These are phyloP conservation scores for Ochropacha duplaris DNA, from an alignment of 2,888 invertebrate genomes.

Conservation along the genomic window DNA sequence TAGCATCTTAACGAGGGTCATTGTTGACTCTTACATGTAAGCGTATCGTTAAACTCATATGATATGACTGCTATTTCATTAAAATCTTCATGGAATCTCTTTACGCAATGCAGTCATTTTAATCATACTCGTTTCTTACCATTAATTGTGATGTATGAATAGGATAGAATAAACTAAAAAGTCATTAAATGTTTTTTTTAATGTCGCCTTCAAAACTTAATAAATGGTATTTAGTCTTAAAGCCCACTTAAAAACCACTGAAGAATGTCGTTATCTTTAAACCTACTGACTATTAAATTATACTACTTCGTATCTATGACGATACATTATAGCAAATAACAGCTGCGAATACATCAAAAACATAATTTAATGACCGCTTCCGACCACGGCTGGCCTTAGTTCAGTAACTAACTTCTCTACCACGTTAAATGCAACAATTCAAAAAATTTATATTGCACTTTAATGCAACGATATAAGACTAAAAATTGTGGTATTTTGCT, in stretches of 20 bases:
- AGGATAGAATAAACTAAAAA: too few relatives aligned
- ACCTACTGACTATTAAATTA: too few relatives aligned
- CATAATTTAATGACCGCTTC: slow-evolving; percentile 53
- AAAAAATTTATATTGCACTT: neutral
- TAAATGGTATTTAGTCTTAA: too few relatives aligned
- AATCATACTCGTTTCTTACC: too few relatives aligned
- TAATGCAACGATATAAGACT: slow-evolving; percentile 17
- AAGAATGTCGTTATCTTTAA: too few relatives aligned
- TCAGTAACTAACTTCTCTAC: slow-evolving; percentile 36
- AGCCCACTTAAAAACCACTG: too few relatives aligned
- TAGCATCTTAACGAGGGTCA: slow-evolving; percentile 55
- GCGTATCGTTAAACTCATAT: slow-evolving; percentile 16
- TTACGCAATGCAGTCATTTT: slow-evolving; percentile 1
- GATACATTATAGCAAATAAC: slow-evolving; percentile 4
- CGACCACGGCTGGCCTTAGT: slow-evolving; percentile 31
- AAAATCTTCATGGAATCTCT: neutral
- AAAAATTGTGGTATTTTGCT: slow-evolving; percentile 11
- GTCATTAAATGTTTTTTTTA: too few relatives aligned
- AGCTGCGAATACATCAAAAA: slow-evolving; percentile 49
- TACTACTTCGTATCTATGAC: neutral
- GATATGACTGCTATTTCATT: slow-evolving; percentile 11
- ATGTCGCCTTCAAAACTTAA: too few relatives aligned
- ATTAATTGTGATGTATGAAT: too few relatives aligned
- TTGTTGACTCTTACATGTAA: slow-evolving; percentile 42
- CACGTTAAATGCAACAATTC: slow-evolving; percentile 11